Base-by-base conservation (phyloP, 1,140 invertebrate genomes). In the Drosophila takahashii region DNA sequence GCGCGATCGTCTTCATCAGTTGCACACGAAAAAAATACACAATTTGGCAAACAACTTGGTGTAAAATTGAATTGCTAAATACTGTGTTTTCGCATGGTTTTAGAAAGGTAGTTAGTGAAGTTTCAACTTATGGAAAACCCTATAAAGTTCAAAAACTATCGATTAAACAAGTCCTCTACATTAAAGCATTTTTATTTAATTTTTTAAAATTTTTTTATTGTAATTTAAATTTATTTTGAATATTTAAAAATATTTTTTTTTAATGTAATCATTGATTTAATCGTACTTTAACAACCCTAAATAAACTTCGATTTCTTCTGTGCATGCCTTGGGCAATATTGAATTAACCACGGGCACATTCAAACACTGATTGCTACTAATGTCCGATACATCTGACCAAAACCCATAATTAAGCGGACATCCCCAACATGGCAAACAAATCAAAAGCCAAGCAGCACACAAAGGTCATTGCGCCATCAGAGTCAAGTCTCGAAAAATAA, bases 391-490 rank as follows among this genome's bases (percentile, higher is more conserved):
- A 53, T 71, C 37, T 72, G 52, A 52, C 58, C 66, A 29, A 73
- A 80, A 57, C 42, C 58, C 59, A 86, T 71, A 81, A 85, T 81
- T 81, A 69, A 50, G 51, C 45, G 36, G n/a, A 42, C 57, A 67
- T 60, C 42, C 69, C 64, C 50, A 48, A 65, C 59, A 36, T 41
- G 64, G 59, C 53, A 57, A 58, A 37, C 42, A 34, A 57, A 69
- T 54, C 58, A 53, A 66, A 76, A 45, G 13, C 8, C 22, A 77
- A 57, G 15, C 41, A 57, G 15, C 41, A 50, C 45, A 62, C 36
- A 59, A 66, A 79, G 76, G 66, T 79, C 79, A 77, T 83, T 86
- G 76, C 79, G 84, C 79, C 83, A 86, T 58, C 75, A 71, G 61
- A 79, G 50, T 44, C 58, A 53, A 44, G 34, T 61, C 66, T 74